Conservation (phyloP, 2,888 invertebrate genomes). For the Palloptera scutellata region DNA sequence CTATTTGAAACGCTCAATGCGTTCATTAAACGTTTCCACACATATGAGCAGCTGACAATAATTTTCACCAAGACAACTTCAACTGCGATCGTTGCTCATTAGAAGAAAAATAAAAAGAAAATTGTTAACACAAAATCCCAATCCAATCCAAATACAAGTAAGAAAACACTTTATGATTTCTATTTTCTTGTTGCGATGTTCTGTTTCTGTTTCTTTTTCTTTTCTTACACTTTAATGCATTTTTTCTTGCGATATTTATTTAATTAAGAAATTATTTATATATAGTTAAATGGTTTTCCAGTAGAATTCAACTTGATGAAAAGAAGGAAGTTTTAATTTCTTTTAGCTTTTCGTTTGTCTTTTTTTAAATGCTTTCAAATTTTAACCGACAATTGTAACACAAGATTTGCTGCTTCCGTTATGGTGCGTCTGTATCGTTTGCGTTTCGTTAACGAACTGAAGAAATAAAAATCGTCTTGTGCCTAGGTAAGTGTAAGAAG, state of each 20-base stretch:
- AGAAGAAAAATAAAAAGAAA: too few relatives aligned
- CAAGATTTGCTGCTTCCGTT: slow-evolving; percentile 33
- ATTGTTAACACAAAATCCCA: neutral
- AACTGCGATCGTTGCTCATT: too few relatives aligned
- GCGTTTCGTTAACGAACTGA: slow-evolving; percentile 63
- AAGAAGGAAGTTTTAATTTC: neutral
- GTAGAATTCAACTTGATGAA: neutral
- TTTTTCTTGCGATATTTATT: too few relatives aligned
- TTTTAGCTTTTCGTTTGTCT: neutral
- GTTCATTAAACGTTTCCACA: slow-evolving; percentile 22
- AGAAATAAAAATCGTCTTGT: slow-evolving; percentile 60
- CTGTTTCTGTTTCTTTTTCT: neutral
- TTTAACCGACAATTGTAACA: slow-evolving; percentile 1
- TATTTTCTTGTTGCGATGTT: neutral
- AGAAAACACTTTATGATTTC: slow-evolving; percentile 13
- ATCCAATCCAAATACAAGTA: neutral
- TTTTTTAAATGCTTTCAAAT: neutral
- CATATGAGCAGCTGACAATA: slow-evolving; percentile 17
- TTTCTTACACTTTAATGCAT: too few relatives aligned
- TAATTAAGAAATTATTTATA: too few relatives aligned
- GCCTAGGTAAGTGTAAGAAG: slow-evolving; percentile 59
- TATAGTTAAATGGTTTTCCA: too few relatives aligned
- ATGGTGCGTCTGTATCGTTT: slow-evolving; percentile 60
- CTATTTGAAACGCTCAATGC: slow-evolving; percentile 22
- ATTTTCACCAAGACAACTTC: slow-evolving; percentile 24